phyloP scores from a whole-genome alignment of 2,888 invertebrate genomes.

The Spilosoma lubricipeda region DNA sequence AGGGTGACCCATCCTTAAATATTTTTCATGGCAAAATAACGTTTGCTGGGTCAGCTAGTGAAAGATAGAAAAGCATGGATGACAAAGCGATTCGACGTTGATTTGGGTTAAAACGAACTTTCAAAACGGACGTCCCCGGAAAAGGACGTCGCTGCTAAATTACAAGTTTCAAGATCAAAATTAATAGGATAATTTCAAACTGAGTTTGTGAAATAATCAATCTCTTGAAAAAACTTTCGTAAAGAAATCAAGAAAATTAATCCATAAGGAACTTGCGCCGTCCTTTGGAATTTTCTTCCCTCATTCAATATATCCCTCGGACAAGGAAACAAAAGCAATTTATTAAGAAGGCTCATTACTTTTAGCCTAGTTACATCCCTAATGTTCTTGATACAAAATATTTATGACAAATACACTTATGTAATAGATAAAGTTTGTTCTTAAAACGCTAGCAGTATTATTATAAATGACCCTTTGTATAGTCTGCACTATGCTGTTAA shows the following conservation, averaged over 20 bases:
- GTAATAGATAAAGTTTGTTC: constrained; percentile 11
- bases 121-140: background rate
- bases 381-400: constrained; percentile 13
- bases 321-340: constrained; percentile 42
- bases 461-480: background rate
- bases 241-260: constrained; percentile 10
- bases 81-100: background rate
- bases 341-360: constrained; percentile 22
- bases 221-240: constrained; percentile 1
- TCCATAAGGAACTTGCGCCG: background rate
- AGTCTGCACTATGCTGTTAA: too few species aligned
- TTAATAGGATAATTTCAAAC: background rate
- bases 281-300: constrained; percentile 8
- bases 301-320: constrained; percentile 2
- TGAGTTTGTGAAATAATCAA: constrained; percentile 6
- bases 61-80: background rate
- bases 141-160: background rate
- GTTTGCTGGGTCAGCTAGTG: too few species aligned
- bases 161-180: constrained; percentile 2
- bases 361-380: constrained; percentile 19
- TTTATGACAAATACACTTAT: constrained; percentile 10
- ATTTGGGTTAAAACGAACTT: background rate
- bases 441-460: background rate
- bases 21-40: too few species aligned
- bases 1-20: too few species aligned